Conservation (phyloP, 2,797 vertebrate species). For the Pangasius sanitwongsei region DNA sequence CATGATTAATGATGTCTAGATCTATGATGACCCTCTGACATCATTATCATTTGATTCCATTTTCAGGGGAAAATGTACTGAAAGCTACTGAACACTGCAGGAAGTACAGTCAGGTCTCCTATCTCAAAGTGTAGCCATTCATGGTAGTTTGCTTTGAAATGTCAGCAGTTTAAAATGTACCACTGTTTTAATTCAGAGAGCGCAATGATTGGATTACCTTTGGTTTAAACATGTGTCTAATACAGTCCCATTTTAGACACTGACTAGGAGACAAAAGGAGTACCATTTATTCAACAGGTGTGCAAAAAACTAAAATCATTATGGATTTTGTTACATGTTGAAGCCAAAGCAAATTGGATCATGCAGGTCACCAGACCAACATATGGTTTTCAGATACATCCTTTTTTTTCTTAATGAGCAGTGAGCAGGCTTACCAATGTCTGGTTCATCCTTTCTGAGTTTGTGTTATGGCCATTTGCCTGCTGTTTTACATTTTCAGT, state of each 20-base stretch:
- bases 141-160: not conserved
- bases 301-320: constrained; percentile 61
- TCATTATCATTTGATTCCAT: not conserved
- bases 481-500: constrained; percentile 67
- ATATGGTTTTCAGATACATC: constrained; percentile 40
- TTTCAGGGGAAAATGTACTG: not conserved
- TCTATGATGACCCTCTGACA: constrained; percentile 3
- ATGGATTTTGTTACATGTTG: constrained; percentile 44
- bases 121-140: not conserved
- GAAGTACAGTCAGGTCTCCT: not conserved
- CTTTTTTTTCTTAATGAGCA: constrained; percentile 39
- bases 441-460: constrained; percentile 42
- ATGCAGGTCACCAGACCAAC: constrained; percentile 54
- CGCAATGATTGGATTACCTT: not conserved
- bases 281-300: constrained; percentile 68
- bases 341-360: constrained; percentile 51
- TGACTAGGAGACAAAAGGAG: constrained; percentile 60
- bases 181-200: not conserved
- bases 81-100: not conserved
- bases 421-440: constrained; percentile 36
- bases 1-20: not conserved
- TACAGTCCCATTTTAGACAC: constrained; percentile 30
- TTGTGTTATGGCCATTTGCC: constrained; percentile 53
- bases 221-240: constrained; percentile 7
- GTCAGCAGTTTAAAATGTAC: not conserved